Base-by-base conservation (phyloP, 2,888 invertebrate genomes). In the Lacanobia wlatinum region DNA sequence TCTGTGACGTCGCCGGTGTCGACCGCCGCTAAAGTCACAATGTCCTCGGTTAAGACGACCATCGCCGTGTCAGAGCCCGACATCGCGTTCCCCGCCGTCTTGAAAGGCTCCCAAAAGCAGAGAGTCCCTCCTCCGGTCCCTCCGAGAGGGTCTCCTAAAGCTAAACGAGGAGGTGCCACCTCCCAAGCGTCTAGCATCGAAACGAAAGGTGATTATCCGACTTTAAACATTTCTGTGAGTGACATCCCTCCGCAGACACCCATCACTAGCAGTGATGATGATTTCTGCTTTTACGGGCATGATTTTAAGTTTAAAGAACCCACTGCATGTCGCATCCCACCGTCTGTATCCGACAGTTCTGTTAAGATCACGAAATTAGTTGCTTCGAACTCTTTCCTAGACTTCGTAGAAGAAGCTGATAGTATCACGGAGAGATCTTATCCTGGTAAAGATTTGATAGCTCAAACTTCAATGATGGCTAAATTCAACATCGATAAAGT, bases 41-140 rank as follows among this genome's bases (percentile, higher is more conserved):
- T 89, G 76, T 87, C 93, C 40, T 89, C 92, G 34, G 85, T 92
- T 75, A 94, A 94, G 86, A 90, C 92, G 67, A 89, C 92, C 5
- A 84, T 90, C 68, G 87, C 93, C 60, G 89, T 85, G 46, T 93
- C 96, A 48, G 97, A 97, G 68, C 96, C 97, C 4, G 96, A 96
- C 67, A 93, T 97, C 79, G 97, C 97, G 69, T 98, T 98, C 92
- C 98, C 98, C 64, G 98, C 98, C 64, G 97, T 98, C 65, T 95
- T 98, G 89, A 98, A 98, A 93, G 97, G 98, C 88, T 96, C 97
- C 56, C 96, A 96, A 84, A 98, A 98, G 93, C 97, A 97, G 87
- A 98, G 98, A 93, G 97, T 98, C 55, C 98, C 98, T 56, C 98
- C 98, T 69, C 98, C 98, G 34, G 98, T 98, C 66, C 98, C 98